A percentile compares a stretch with the other conserved stretches of the same genome.
phyloP scores from a whole-genome alignment of 1,140 invertebrate genomes.

The Camponotus floridanus region DNA sequence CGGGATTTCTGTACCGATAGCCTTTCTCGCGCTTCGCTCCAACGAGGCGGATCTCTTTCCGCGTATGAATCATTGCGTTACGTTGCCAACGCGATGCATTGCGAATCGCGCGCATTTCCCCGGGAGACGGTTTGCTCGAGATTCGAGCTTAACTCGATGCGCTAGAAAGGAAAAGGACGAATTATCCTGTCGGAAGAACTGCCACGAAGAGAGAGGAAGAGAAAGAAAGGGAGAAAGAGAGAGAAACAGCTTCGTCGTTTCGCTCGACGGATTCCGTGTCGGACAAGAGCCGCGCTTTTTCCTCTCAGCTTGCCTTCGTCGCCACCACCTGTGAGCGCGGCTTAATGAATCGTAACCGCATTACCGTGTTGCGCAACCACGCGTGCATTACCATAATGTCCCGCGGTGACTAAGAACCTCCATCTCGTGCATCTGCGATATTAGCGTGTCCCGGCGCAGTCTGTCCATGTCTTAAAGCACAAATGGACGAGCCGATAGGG shows the following conservation, averaged over 20 bases:
- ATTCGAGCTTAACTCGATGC: slow-evolving; percentile 52
- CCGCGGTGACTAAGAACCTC: slow-evolving; percentile 61
- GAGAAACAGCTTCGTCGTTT: slow-evolving; percentile 61
- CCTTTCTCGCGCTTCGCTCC: slow-evolving; percentile 68
- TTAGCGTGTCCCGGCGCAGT: slow-evolving; percentile 51
- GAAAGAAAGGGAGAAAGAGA: no score
- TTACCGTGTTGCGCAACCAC: slow-evolving; percentile 63
- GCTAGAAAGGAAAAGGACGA: slow-evolving; percentile 69
- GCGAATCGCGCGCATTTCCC: slow-evolving; percentile 62
- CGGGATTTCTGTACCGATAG: slow-evolving; percentile 60
- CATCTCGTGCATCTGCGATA: slow-evolving; percentile 53
- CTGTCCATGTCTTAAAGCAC: slow-evolving; percentile 18
- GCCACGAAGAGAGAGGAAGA: not conserved
- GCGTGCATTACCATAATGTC: slow-evolving; percentile 64
- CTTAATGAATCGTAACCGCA: slow-evolving; percentile 71
- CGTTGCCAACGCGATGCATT: slow-evolving; percentile 66
- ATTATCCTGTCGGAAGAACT: slow-evolving; percentile 74
- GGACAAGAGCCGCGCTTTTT: slow-evolving; percentile 30
- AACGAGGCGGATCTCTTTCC: slow-evolving; percentile 74
- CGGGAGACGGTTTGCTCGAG: slow-evolving; percentile 57
- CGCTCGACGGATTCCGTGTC: slow-evolving; percentile 63
- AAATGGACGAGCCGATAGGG: slow-evolving; percentile 28
- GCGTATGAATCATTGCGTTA: slow-evolving; percentile 73
- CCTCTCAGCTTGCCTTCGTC: slow-evolving; percentile 7
- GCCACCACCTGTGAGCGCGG: slow-evolving; percentile 51